Base-by-base conservation (phyloP, 2,113 vertebrate genomes). In the Neofelis nebulosa region DNA sequence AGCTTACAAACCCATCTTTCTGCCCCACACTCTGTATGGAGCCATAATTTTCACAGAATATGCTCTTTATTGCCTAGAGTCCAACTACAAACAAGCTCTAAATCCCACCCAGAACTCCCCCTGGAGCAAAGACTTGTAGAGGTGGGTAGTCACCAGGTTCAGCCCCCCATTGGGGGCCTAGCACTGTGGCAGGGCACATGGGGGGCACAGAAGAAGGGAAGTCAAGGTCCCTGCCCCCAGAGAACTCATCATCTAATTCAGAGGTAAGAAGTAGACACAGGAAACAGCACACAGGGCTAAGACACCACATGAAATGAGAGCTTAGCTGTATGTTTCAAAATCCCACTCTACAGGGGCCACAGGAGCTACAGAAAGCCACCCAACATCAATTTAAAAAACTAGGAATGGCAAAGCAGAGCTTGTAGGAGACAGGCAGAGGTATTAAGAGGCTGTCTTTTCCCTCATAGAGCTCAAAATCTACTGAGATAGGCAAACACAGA, bases 1-100 rank as follows among this genome's bases (percentile, higher is more conserved):
- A 71, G 38, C 25, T 90, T 76, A 66, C 73, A 97, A 84, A 25
- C 25, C 33, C 29, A 73, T 89, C n/a, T 89, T 74, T 57, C 23
- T 87, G 61, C 9, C 33, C 31, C 57, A 76, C 12, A 2, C 18
- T 29, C 23, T 69, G 16, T 71, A 36, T 57, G 13, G 23, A 52
- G 41, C 73, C 41, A 38, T 13, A 27, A 61, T 92, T 68, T 74
- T 74, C 57, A 91, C 31, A 63, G 25, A 52, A 48, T 19, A 55
- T 5, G 91, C n/a, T 96, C 31, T 91, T 95, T 74, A 84, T 81
- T 89, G n/a, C 36, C 55, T 89, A 84, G 12, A 95, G 23, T 57
- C 91, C 90, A 80, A 50, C 16, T 65, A 5, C 45, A 89, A 92
- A 50, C 55, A 79, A 81, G 80, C 25, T 94, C 63, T 90, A 88